Percentiles rank a stretch among this genome's conserved stretches.
Conservation (phyloP, 2,113 vertebrate genomes). For the Ginglymostoma cirratum region DNA sequence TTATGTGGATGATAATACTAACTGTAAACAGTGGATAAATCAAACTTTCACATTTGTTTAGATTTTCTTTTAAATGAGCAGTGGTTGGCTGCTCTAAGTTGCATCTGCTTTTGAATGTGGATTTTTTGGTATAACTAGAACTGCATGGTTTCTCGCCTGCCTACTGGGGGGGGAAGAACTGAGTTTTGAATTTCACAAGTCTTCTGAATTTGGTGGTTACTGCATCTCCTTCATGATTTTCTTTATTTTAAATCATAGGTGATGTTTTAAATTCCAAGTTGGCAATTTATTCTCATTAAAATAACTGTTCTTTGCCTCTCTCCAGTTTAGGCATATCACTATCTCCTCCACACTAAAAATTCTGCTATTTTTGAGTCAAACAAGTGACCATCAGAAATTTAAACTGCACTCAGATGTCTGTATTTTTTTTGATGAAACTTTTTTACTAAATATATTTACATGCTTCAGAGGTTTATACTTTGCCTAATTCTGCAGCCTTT, state of each 20-base stretch:
- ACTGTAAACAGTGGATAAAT: background rate
- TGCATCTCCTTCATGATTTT: background rate
- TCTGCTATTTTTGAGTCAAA: background rate
- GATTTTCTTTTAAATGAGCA: background rate
- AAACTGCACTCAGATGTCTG: background rate
- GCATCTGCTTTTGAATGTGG: background rate
- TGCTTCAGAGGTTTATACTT: too few species aligned
- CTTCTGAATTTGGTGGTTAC: background rate
- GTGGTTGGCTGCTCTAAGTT: background rate
- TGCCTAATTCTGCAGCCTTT: too few species aligned
- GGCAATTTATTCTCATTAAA: background rate
- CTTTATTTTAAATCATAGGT: background rate
- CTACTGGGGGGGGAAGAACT: background rate
- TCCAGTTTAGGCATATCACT: background rate
- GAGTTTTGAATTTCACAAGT: background rate
- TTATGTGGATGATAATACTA: background rate
- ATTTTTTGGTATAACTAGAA: background rate
- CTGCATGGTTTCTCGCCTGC: background rate
- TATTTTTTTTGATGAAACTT: background rate
- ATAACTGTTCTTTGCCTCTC: background rate
- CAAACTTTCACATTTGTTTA: background rate
- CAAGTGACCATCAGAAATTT: background rate
- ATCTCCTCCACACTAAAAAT: background rate
- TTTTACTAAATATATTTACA: background rate
- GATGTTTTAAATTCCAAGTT: background rate